phyloP scores from a whole-genome alignment of 1,140 invertebrate species.

The Drosophila erecta region DNA sequence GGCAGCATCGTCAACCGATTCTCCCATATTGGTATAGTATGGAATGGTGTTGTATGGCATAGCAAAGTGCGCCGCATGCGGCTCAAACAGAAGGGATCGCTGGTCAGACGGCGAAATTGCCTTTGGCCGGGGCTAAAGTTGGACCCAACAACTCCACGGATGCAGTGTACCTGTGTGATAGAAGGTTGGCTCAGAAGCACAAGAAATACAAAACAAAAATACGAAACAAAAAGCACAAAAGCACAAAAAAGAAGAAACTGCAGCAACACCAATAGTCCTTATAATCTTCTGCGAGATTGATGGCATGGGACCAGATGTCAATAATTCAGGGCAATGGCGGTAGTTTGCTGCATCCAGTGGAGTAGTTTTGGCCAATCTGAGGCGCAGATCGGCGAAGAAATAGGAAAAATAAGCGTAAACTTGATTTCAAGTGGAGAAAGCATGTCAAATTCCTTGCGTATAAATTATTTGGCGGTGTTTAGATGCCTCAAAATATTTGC shows the following conservation, averaged over 20 bases:
- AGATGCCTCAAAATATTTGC: too few species aligned
- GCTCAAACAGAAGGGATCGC: slow-evolving; percentile 66
- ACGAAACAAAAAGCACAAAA: neutral
- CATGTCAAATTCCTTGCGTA: too few species aligned
- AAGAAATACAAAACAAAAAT: neutral
- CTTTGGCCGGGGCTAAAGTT: slow-evolving; percentile 58
- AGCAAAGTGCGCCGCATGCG: slow-evolving; percentile 50
- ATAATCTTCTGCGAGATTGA: slow-evolving; percentile 71
- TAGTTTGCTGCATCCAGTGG: slow-evolving; percentile 5
- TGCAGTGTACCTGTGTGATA: slow-evolving; percentile 37
- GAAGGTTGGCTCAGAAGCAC: slow-evolving; percentile 34
- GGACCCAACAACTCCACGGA: slow-evolving; percentile 17
- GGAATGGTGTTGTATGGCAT: neutral
- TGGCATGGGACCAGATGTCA: slow-evolving; percentile 73
- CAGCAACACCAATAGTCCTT: slow-evolving; percentile 52
- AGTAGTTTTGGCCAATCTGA: neutral
- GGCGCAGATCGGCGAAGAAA: neutral
- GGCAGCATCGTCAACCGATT: slow-evolving; percentile 30
- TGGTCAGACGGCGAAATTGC: slow-evolving; percentile 76
- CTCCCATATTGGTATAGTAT: slow-evolving; percentile 42
- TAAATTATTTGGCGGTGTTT: too few species aligned
- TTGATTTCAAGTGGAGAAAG: too few species aligned
- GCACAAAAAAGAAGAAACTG: slow-evolving; percentile 2
- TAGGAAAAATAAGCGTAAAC: neutral
- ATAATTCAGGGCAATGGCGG: slow-evolving; percentile 72